Base-by-base conservation (phyloP, 2,888 invertebrate genomes). In the Ichneumoninae sp. region DNA sequence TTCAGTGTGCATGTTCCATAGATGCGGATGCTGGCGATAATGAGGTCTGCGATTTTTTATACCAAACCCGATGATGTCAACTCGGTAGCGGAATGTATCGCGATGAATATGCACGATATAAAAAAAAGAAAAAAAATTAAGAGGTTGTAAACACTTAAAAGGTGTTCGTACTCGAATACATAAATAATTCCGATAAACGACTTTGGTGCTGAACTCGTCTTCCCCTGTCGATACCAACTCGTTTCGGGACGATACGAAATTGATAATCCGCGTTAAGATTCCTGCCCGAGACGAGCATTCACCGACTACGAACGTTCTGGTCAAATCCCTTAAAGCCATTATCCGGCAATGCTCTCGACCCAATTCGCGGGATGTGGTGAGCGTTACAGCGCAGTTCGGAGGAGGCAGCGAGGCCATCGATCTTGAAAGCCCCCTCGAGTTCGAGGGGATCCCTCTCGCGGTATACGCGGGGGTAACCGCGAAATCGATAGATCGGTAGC, bases 401-500 rank as follows among this genome's bases (percentile, higher is more conserved):
- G 40, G 68, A 68, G 65, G 16, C 16, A 16, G 10, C n/a, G 19
- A 63, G 66, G 36, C n/a, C 22, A 80, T 83, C 69, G 78, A 74
- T 70, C 74, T 79, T 26, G 40, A 68, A 65, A 52, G 57, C 71
- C 40, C 70, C 19, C 60, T 69, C 40, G 60, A 81, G 69, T n/a
- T 74, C 63, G 73, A 73, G 73, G 7, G 30, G 8, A 13, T 22
- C 70, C 50, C 66, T 6, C 50, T 44, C 30, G 44, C 16, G 16
- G 22, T 22, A 57, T n/a, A 30, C 50, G 44, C 63, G 40, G 63
- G 50, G 70, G 73, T 81, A 81, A 84, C 83, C 81, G 68, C 76
- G 50, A 73, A 81, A 84, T 84, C 71, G 71, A 84, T 84, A 40
- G 22, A 77, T 73, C 73, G 73, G 22, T 69, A 63, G 44, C 63